Evolutionary conservation across 1,140 invertebrate species (phyloP).

Genomic region (Frieseomelitta varia): DNA sequence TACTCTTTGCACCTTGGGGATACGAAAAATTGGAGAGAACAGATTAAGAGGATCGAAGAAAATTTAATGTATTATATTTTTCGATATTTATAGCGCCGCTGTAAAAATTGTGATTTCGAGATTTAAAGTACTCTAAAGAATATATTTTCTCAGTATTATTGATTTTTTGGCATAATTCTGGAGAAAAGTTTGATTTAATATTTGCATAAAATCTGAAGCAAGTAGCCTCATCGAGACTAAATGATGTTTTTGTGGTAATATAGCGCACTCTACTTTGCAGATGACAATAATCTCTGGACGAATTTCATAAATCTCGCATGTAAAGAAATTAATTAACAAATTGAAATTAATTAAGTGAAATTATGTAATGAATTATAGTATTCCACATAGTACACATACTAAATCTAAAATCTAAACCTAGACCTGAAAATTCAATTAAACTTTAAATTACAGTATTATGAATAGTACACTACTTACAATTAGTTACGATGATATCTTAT

Average conservation of each 20-base stretch:
- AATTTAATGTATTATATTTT: conserved; percentile 10
- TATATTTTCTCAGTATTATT: background rate
- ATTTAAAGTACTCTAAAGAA: background rate
- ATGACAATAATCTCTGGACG: background rate
- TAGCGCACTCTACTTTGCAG: conserved; percentile 25
- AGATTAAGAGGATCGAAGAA: background rate
- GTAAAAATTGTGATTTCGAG: background rate
- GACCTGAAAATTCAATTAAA: too few species aligned
- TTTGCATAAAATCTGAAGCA: conserved; percentile 19
- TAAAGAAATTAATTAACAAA: background rate
- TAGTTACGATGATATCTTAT: too few species aligned
- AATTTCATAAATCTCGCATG: background rate
- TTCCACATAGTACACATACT: too few species aligned
- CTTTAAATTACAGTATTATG: too few species aligned
- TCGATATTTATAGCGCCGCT: background rate
- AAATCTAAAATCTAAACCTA: too few species aligned
- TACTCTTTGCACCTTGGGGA: too few species aligned
- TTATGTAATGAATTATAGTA: background rate
- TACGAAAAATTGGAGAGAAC: background rate
- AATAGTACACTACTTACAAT: too few species aligned
- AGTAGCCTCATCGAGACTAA: background rate
- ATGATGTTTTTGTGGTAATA: background rate
- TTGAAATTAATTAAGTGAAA: too few species aligned
- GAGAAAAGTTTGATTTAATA: background rate
- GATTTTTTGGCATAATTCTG: background rate